Conservation (phyloP, 2,888 invertebrate genomes). For the Dryomyza anilis region DNA sequence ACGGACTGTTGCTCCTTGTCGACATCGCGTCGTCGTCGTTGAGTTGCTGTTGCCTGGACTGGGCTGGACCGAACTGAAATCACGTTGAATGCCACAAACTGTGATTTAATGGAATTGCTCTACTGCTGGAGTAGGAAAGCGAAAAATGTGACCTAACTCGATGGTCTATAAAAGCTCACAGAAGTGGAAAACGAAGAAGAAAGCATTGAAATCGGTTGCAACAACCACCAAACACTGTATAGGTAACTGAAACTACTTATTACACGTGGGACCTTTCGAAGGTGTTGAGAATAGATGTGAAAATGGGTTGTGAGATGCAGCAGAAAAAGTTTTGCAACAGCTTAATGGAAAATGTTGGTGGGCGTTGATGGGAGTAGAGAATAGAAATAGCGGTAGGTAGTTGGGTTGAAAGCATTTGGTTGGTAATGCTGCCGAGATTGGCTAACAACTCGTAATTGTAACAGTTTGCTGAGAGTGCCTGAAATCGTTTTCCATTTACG, state of each 20-base stretch:
- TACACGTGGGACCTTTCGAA: neutral
- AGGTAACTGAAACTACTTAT: too few relatives aligned
- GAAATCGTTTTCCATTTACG: too few relatives aligned
- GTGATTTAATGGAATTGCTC: conserved; percentile 52
- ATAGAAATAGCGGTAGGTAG: too few relatives aligned
- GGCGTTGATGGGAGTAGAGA: neutral
- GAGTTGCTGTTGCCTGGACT: conserved; percentile 5
- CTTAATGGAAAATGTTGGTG: neutral
- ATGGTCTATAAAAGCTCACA: too few relatives aligned
- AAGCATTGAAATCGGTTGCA: too few relatives aligned
- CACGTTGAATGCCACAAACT: conserved; percentile 40
- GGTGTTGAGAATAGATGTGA: neutral
- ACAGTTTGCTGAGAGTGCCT: neutral
- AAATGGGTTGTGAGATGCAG: neutral
- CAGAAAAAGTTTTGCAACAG: too few relatives aligned
- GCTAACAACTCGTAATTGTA: neutral
- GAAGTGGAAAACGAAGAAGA: too few relatives aligned
- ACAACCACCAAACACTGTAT: too few relatives aligned
- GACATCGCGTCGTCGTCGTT: conserved; percentile 10
- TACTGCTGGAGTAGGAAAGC: conserved; percentile 20
- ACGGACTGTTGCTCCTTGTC: too few relatives aligned
- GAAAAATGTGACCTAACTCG: conserved; percentile 7
- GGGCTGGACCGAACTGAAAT: neutral
- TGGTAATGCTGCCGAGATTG: neutral
- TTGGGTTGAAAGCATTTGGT: neutral